Evolutionary conservation across 2,888 invertebrate genomes (phyloP).

Genomic region (Epinotia ramella): DNA sequence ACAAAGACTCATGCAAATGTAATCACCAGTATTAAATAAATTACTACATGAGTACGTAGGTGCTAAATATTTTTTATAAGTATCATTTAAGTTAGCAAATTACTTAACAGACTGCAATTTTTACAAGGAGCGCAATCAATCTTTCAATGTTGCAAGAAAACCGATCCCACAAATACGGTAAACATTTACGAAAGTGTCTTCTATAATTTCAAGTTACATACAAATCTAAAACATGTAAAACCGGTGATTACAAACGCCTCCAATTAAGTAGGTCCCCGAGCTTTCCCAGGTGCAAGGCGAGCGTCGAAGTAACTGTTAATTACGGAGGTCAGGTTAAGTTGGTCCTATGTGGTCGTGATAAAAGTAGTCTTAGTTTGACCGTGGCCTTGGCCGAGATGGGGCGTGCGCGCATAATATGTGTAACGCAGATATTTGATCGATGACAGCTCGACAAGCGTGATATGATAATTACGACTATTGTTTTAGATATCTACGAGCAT

Average conservation of each 20-base stretch:
- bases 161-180: conserved; percentile 23
- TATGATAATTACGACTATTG: conserved; percentile 47
- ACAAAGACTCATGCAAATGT: not conserved
- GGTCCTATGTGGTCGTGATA: conserved; percentile 53
- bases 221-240: conserved; percentile 40
- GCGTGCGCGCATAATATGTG: conserved; percentile 44
- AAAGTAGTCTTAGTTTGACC: conserved; percentile 65
- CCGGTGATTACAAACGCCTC: conserved; percentile 27
- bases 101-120: conserved; percentile 17
- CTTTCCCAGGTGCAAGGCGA: conserved; percentile 1
- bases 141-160: conserved; percentile 27
- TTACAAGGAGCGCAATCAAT: conserved; percentile 24
- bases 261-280: conserved; percentile 15
- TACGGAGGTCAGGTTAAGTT: conserved; percentile 41
- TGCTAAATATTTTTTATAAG: not conserved
- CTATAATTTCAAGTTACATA: conserved; percentile 31
- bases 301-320: not conserved
- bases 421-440: conserved; percentile 48
- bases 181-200: conserved; percentile 44
- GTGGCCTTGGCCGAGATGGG: conserved; percentile 72
- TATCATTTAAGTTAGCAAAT: conserved; percentile 10
- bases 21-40: not conserved
- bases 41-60: not conserved
- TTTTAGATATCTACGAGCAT: conserved; percentile 36
- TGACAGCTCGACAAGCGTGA: conserved; percentile 46